phyloP scores from a whole-genome alignment of 2,888 invertebrate species.

The Aelia acuminata region DNA sequence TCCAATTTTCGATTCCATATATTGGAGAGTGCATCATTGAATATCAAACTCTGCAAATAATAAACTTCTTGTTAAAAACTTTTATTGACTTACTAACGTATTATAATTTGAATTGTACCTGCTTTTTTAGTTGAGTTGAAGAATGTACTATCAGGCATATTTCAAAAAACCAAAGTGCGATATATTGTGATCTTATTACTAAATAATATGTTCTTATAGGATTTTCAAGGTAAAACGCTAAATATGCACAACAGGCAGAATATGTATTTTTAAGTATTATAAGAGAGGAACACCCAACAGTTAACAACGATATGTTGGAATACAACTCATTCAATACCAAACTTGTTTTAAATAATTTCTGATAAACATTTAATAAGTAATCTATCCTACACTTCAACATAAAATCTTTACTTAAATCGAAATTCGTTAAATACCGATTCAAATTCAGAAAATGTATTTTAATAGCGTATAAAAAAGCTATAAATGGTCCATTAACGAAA shows the following conservation, averaged over 20 bases:
- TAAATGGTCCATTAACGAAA: neutral
- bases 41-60: neutral
- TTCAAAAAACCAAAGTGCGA: conserved; percentile 8
- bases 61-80: neutral
- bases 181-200: neutral
- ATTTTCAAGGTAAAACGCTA: neutral
- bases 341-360: neutral
- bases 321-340: neutral
- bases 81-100: neutral
- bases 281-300: neutral
- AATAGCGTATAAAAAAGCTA: neutral
- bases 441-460: neutral
- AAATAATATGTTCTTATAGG: neutral
- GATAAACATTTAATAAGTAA: neutral
- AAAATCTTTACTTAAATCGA: neutral
- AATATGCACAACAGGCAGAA: neutral
- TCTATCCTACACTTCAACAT: neutral
- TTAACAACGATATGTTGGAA: neutral
- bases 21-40: neutral
- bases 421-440: neutral
- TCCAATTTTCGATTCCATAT: neutral
- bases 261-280: conserved; percentile 16
- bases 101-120: neutral
- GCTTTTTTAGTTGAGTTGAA: neutral
- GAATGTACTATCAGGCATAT: neutral